phyloP scores from a whole-genome alignment of 2,113 vertebrate species.

The Boleophthalmus pectinirostris region DNA sequence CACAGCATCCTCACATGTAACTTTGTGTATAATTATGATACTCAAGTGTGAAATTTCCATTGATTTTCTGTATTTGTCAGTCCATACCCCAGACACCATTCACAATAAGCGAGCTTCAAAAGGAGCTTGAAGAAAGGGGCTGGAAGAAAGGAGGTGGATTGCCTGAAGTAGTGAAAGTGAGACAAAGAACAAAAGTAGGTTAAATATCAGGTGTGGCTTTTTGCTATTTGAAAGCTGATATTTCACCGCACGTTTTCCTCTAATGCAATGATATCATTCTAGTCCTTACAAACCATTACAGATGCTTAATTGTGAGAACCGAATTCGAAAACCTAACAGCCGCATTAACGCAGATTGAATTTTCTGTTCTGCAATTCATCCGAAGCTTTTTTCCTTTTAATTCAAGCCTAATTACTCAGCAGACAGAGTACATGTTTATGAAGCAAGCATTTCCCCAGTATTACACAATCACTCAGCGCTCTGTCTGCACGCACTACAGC shows the following conservation, averaged over 20 bases:
- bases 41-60: background rate
- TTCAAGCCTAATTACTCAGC: slow-evolving; percentile 16
- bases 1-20: background rate
- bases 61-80: background rate
- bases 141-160: background rate
- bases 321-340: background rate
- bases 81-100: background rate
- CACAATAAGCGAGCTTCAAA: background rate
- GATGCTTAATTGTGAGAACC: background rate
- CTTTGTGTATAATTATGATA: background rate
- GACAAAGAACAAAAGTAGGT: slow-evolving; percentile 11
- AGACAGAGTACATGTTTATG: slow-evolving; percentile 5
- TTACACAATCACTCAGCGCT: slow-evolving; percentile 15
- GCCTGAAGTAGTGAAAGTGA: background rate
- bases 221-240: slow-evolving; percentile 3
- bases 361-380: background rate
- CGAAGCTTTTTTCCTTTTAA: slow-evolving; percentile 1
- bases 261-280: background rate
- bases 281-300: background rate
- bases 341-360: background rate
- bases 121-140: background rate
- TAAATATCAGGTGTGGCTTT: slow-evolving; percentile 13
- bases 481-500: slow-evolving; percentile 4
- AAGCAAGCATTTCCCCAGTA: slow-evolving; percentile 7
- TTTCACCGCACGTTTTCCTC: background rate